phyloP scores from a whole-genome alignment of 1,140 invertebrate species.

The Sipha flava region DNA sequence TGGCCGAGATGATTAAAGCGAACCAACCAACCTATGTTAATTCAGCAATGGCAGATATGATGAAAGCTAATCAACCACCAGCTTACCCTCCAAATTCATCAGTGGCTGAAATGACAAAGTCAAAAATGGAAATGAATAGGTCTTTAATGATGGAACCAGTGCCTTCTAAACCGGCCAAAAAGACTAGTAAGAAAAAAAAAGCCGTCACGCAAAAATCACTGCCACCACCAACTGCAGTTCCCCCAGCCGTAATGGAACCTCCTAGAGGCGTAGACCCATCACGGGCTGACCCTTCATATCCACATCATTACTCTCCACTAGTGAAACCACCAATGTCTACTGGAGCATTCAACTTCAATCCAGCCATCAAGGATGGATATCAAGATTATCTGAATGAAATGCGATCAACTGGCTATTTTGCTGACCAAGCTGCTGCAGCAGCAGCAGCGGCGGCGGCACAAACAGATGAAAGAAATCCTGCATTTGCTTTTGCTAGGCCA shows the following conservation, averaged over 20 bases:
- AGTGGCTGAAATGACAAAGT: conserved; percentile 20
- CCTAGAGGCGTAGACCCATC: conserved; percentile 49
- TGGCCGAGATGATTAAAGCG: conserved; percentile 19
- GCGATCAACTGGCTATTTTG: conserved; percentile 37
- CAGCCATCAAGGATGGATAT: conserved; percentile 47
- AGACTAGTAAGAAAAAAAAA: conserved; percentile 39
- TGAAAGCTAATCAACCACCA: not conserved
- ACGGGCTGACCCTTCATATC: conserved; percentile 49
- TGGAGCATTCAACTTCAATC: conserved; percentile 57
- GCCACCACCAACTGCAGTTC: not conserved
- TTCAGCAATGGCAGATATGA: not conserved
- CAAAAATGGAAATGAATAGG: conserved; percentile 12
- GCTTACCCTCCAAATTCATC: not conserved
- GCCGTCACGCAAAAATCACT: conserved; percentile 34
- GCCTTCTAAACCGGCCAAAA: conserved; percentile 32
- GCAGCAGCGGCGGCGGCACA: conserved; percentile 46
- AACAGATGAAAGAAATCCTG: conserved; percentile 48
- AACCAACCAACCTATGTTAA: not conserved
- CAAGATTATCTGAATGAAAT: conserved; percentile 54
- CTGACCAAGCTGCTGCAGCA: conserved; percentile 40
- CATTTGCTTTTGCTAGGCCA: conserved; percentile 40
- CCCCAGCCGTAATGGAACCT: conserved; percentile 41
- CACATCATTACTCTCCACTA: conserved; percentile 44
- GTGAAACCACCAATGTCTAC: conserved; percentile 58
- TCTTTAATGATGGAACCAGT: not conserved